Evolutionary conservation across 2,888 invertebrate species (phyloP), one percentile per base, ranked within the genome.

Genomic region (Drepanosiphum platanoidis): DNA sequence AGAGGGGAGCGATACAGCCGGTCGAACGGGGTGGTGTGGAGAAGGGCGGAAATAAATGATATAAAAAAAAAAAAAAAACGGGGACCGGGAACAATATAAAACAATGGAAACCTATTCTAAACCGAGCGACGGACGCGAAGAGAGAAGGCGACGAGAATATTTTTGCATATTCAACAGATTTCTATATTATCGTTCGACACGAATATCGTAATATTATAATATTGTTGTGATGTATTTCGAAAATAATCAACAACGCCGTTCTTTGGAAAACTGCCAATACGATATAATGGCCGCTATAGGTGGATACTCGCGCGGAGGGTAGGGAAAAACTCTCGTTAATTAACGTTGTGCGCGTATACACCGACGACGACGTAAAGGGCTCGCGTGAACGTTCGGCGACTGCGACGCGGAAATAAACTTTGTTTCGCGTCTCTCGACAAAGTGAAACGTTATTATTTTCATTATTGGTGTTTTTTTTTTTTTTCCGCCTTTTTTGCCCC

Each of bases 101-200:
- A 78, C 61, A 74, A 74, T 74, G 52, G 22, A 74, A 46, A 74
- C 32, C 32, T 18, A 52, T 52, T 52, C 1, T 30, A 46, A 74
- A 52, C 52, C 32, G 52, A 52, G 32, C 74, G 52, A 15, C 13
- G 7, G n/a, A 27, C n/a, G n/a, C n/a, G n/a, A n/a, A n/a, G n/a
- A n/a, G n/a, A 3, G 77, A 7, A 61, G 61, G 18, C 61, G 27
- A 61, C 22, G 61, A 7, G 61, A 64, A 78, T 78, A 78, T 78
- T 64, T 78, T 78, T 78, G 77, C 77, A 78, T 78, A 78, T 64
- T 78, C 64, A 64, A 78, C 64, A 64, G 58, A 74, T 74, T 74
- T 74, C 42, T 52, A n/a, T n/a, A n/a, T n/a, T n/a, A 32, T 34
- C 34, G 52, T 74, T 52, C 74, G n/a, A 32, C 13, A 34, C 32